phyloP scores from a whole-genome alignment of 2,888 invertebrate genomes.

The Cheilosia impressa region DNA sequence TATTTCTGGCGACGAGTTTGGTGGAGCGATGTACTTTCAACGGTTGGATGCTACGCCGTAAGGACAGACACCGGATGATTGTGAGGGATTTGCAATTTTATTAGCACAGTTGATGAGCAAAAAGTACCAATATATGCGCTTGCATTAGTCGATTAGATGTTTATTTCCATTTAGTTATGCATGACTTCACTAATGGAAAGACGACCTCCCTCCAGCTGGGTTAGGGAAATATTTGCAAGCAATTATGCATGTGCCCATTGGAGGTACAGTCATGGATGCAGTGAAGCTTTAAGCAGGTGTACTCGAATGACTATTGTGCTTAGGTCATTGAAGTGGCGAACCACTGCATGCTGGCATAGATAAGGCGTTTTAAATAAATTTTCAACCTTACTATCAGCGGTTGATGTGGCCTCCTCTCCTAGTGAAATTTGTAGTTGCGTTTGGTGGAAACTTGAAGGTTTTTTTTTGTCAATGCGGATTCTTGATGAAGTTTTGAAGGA shows the following conservation, averaged over 20 bases:
- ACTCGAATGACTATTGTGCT: too few relatives aligned
- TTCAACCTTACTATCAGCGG: too few relatives aligned
- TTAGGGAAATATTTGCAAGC: slow-evolving; percentile 23
- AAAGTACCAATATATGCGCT: slow-evolving; percentile 9
- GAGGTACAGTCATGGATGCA: slow-evolving; percentile 2
- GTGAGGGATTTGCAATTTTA: slow-evolving; percentile 45
- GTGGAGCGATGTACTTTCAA: not conserved
- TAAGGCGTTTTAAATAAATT: too few relatives aligned
- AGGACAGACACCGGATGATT: slow-evolving; percentile 10
- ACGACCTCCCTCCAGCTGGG: slow-evolving; percentile 19
- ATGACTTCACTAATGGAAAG: slow-evolving; percentile 43
- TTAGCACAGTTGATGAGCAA: slow-evolving; percentile 27
- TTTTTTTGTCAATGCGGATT: too few relatives aligned
- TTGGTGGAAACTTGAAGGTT: too few relatives aligned
- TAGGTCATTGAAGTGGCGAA: too few relatives aligned
- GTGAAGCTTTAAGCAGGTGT: not conserved
- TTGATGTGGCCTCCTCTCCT: too few relatives aligned
- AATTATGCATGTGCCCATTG: slow-evolving; percentile 12
- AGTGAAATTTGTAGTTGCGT: too few relatives aligned
- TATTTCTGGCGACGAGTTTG: slow-evolving; percentile 38
- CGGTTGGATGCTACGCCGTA: not conserved
- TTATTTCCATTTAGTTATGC: slow-evolving; percentile 40
- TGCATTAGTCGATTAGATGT: slow-evolving; percentile 23
- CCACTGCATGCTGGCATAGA: too few relatives aligned
- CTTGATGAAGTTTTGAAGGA: too few relatives aligned